These are phyloP conservation scores for Anolis apletophallus DNA, from an alignment of 2,797 vertebrate genomes.

Conservation along the genomic window DNA sequence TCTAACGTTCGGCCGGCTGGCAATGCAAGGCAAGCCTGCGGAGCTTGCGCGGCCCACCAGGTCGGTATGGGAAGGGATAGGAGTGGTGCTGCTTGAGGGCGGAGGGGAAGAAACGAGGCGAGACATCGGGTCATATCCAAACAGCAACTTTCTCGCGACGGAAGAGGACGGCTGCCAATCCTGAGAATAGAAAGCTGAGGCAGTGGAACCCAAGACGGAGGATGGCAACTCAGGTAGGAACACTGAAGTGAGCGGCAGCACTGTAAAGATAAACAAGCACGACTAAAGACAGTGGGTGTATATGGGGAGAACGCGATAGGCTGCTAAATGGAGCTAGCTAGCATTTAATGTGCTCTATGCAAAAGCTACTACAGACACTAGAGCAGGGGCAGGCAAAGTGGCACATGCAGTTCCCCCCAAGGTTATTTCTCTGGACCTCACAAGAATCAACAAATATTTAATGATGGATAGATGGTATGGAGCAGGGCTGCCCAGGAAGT, in stretches of 20 bases:
- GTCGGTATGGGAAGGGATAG: conserved; percentile 39
- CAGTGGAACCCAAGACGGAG: neutral
- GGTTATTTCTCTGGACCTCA: no score
- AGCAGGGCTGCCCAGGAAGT: no score
- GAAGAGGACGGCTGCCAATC: neutral
- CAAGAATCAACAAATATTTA: no score
- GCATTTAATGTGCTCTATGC: neutral
- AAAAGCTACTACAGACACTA: neutral
- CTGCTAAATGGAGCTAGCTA: neutral
- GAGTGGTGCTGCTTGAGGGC: neutral
- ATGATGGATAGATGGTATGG: no score
- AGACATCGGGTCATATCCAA: conserved; percentile 22
- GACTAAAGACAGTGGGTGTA: conserved; percentile 9
- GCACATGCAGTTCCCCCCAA: no score
- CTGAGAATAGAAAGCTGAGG: neutral
- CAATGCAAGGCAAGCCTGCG: conserved; percentile 13
- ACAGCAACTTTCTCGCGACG: conserved; percentile 22
- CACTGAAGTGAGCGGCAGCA: neutral
- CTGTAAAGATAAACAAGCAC: conserved; percentile 39
- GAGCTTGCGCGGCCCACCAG: conserved; percentile 48
- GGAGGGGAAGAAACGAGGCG: conserved; percentile 7
- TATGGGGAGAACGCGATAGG: neutral
- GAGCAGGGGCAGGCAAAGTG: neutral
- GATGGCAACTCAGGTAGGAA: conserved; percentile 16
- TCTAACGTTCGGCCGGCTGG: neutral